Evolutionary conservation across 30 jellyfish, hydroid and myxozoan species (phyloP).

Genomic region (Aurelia coerulea): DNA sequence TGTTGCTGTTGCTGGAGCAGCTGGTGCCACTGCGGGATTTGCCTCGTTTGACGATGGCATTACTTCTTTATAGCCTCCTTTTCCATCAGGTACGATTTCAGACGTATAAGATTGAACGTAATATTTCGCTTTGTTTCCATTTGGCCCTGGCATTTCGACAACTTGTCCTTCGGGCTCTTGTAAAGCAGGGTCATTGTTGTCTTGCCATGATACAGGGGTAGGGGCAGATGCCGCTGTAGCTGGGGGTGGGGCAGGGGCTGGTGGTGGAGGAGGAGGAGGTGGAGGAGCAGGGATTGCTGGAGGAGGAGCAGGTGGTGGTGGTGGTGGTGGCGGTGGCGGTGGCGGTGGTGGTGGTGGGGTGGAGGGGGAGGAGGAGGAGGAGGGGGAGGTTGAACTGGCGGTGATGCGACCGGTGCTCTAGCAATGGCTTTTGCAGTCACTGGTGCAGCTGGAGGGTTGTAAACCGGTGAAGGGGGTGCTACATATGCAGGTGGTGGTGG

Average conservation of each 20-base stretch:
- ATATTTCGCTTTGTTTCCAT: constrained; percentile 59
- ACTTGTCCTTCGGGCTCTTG: constrained; percentile 59
- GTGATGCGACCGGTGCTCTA: constrained; percentile 41
- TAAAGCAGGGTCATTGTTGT: constrained; percentile 32
- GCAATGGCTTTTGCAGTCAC: constrained; percentile 35
- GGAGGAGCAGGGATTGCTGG: constrained; percentile 43
- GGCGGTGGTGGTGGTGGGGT: constrained; percentile 42
- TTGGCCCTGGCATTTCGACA: constrained; percentile 72
- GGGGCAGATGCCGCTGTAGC: constrained; percentile 17
- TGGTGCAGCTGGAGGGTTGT: constrained; percentile 35
- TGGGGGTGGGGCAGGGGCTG: constrained; percentile 31
- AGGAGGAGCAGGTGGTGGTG: constrained; percentile 50
- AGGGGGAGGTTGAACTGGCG: constrained; percentile 30
- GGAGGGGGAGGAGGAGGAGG: constrained; percentile 40
- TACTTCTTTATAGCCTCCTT: constrained; percentile 67
- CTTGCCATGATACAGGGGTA: constrained; percentile 41
- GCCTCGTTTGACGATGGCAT: constrained; percentile 29
- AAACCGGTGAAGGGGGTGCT: constrained; percentile 32
- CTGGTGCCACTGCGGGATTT: constrained; percentile 32
- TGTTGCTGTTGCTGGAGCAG: neutral
- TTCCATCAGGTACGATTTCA: constrained; percentile 79
- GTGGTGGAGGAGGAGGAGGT: constrained; percentile 29
- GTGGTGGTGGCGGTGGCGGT: constrained; percentile 37
- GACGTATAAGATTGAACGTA: constrained; percentile 76
- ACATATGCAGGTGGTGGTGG: constrained; percentile 56